Percentiles rank a stretch among this genome's conserved stretches.
These are phyloP conservation scores for Pseudopleuronectes americanus DNA, from an alignment of 2,797 vertebrate genomes.

Conservation along the genomic window DNA sequence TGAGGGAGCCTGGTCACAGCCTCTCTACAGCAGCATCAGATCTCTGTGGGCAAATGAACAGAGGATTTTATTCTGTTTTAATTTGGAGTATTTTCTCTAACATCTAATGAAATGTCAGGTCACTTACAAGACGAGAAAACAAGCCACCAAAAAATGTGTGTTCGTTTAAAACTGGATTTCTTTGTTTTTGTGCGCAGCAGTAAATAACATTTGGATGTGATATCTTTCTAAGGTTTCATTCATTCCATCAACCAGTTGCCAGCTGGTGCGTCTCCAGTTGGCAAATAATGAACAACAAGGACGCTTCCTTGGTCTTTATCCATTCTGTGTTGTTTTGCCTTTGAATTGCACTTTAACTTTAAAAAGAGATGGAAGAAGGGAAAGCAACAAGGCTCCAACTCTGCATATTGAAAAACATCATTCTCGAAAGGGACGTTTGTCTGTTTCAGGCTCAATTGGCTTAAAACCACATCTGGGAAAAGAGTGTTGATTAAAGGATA, in stretches of 20 bases:
- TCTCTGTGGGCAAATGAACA: slow-evolving; percentile 3
- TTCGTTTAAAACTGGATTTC: background rate
- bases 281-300: slow-evolving; percentile 13
- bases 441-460: slow-evolving; percentile 8
- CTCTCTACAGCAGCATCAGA: background rate
- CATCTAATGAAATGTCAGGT: slow-evolving; percentile 20
- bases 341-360: background rate
- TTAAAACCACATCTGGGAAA: slow-evolving; percentile 32
- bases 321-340: slow-evolving; percentile 1
- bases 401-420: slow-evolving; percentile 30
- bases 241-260: slow-evolving; percentile 17
- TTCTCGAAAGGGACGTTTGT: slow-evolving; percentile 34
- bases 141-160: background rate
- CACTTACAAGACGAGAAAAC: slow-evolving; percentile 20
- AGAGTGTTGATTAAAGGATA: slow-evolving; percentile 19
- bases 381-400: background rate
- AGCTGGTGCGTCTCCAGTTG: slow-evolving; percentile 27
- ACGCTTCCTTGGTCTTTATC: background rate
- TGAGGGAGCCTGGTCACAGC: background rate
- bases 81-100: slow-evolving; percentile 12
- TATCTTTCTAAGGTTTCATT: slow-evolving; percentile 3
- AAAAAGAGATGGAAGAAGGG: slow-evolving; percentile 2
- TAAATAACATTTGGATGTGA: slow-evolving; percentile 7
- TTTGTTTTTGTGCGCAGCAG: background rate
- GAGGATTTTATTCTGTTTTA: slow-evolving; percentile 14